These are phyloP conservation scores for Metopia argyrocephala DNA, from an alignment of 2,888 invertebrate genomes.

Conservation along the genomic window DNA sequence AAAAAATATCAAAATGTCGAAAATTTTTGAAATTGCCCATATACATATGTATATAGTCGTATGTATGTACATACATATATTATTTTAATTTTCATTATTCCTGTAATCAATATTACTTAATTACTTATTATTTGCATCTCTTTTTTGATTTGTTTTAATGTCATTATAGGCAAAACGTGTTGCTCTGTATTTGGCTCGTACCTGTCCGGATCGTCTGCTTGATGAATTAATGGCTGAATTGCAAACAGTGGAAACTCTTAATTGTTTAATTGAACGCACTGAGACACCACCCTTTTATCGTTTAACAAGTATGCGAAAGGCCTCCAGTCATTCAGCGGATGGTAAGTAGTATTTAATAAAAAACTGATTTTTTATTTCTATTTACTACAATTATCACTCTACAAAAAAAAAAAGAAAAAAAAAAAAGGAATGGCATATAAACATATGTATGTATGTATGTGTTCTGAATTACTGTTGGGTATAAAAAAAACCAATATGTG, in stretches of 20 bases:
- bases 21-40: no score
- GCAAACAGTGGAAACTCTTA: slow-evolving; percentile 97
- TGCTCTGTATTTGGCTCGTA: slow-evolving; percentile 93
- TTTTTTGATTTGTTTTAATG: slow-evolving; percentile 42
- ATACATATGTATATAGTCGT: no score
- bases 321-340: slow-evolving; percentile 88
- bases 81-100: background rate
- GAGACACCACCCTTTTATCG: slow-evolving; percentile 99
- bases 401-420: no score
- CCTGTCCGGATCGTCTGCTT: slow-evolving; percentile 93
- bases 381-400: no score
- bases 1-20: no score
- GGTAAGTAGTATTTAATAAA: slow-evolving; percentile 75
- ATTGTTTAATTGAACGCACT: slow-evolving; percentile 96
- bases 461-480: no score
- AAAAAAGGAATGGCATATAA: no score
- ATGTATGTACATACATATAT: no score
- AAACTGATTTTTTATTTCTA: no score
- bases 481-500: no score
- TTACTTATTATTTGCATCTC: slow-evolving; percentile 4
- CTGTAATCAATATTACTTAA: background rate
- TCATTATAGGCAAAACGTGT: slow-evolving; percentile 96
- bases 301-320: slow-evolving; percentile 93
- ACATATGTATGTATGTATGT: no score
- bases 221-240: slow-evolving; percentile 99